phyloP scores from a whole-genome alignment of 2,113 vertebrate species.

The Proteles cristata region DNA sequence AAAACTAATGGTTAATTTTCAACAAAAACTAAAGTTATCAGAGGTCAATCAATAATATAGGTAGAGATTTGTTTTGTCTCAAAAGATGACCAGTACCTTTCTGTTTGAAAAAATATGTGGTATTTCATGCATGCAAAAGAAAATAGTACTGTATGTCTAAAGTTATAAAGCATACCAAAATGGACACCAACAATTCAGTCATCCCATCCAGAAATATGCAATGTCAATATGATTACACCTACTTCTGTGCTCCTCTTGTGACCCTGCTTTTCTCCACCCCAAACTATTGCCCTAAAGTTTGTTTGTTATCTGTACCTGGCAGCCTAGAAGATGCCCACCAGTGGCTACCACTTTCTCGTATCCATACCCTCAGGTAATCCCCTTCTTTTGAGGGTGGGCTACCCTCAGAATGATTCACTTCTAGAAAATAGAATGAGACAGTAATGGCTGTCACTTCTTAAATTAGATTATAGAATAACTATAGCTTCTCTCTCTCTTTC shows the following conservation, averaged over 20 bases:
- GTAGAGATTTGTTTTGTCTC: constrained; percentile 30
- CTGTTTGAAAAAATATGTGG: background rate
- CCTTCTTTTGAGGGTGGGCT: background rate
- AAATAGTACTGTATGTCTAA: background rate
- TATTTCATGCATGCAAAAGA: background rate
- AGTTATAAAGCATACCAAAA: background rate
- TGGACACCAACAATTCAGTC: background rate
- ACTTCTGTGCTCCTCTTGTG: background rate
- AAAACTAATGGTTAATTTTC: background rate
- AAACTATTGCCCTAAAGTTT: background rate
- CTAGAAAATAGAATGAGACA: background rate
- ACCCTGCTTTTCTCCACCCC: background rate
- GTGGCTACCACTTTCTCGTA: background rate
- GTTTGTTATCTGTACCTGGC: background rate
- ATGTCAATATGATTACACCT: background rate
- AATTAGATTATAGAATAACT: background rate
- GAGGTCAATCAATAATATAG: background rate
- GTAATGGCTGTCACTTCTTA: background rate
- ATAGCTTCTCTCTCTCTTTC: background rate
- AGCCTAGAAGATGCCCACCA: background rate
- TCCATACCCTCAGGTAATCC: background rate
- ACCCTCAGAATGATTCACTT: background rate
- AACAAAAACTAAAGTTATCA: background rate
- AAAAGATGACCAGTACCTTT: background rate
- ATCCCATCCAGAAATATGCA: background rate